Base-by-base conservation (phyloP, 1,140 invertebrate genomes). In the Sycophila sp. region DNA sequence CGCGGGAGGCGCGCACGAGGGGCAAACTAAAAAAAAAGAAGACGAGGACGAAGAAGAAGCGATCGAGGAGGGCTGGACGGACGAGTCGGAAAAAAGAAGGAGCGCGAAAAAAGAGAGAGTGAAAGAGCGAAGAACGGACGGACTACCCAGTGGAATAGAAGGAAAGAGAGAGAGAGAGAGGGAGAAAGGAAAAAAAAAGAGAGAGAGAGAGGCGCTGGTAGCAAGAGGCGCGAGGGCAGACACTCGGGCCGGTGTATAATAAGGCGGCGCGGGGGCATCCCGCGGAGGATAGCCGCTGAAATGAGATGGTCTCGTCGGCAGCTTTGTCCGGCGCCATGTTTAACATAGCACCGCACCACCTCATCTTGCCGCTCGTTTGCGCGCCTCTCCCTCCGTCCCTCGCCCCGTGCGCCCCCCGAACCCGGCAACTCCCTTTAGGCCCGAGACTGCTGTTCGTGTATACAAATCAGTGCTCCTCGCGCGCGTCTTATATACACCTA, bases 291-390 rank as follows among this genome's bases (percentile, higher is more conserved):
- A 80, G 80, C 78, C 67, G 78, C 79, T 82, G 80, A 84, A 84
- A 85, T 84, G 82, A 83, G 83, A 82, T 82, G 80, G 81, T 84
- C 81, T 84, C 81, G 81, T 84, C 82, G 82, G 83, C 80, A 84
- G 81, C 82, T 84, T 84, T 85, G 81, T 84, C 78, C 81, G 82
- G 79, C 81, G 82, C 84, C 81, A 81, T 84, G 82, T 85, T 83
- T 83, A 82, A 83, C 82, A 82, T 83, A 81, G 81, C 81, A 83
- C 78, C 78, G 75, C 81, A 80, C 38, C 34, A 11, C 32, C 28
- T n/a, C n/a, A n/a, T n/a, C n/a, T n/a, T n/a, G n/a, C n/a, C 26
- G 30, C 17, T 24, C 36, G 24, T 26, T 36, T 53, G 22, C 22
- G 11, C 19, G 26, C 19, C 36, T n/a, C 58, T 58, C 38, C 42